Percentiles rank a stretch among this genome's conserved stretches.
These are phyloP conservation scores for Microtus agrestis DNA, from an alignment of 2,797 vertebrate genomes.

Conservation along the genomic window DNA sequence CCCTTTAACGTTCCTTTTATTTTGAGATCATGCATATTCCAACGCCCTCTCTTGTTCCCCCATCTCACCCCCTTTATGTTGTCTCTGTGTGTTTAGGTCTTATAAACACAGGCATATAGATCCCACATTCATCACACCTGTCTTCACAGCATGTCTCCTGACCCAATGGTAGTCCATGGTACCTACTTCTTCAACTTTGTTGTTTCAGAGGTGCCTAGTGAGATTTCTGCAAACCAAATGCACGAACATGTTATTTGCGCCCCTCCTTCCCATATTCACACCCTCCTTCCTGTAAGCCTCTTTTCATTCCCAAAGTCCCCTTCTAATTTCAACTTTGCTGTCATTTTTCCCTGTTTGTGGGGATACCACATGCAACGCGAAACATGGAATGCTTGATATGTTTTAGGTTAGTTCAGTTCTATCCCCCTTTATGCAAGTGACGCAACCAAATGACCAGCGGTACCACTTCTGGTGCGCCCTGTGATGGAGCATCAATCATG, in stretches of 20 bases:
- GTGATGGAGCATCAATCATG: no score
- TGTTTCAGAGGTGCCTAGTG: not conserved
- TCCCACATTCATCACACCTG: not conserved
- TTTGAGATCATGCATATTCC: not conserved
- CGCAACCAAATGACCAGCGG: not conserved
- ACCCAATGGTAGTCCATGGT: no score
- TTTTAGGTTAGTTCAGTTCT: not conserved
- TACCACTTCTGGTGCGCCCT: not conserved
- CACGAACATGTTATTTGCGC: not conserved
- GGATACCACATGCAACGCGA: not conserved
- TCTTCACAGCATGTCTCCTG: not conserved
- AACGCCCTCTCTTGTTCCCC: not conserved
- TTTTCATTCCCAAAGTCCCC: not conserved
- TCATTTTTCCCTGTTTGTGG: not conserved
- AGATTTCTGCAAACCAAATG: not conserved
- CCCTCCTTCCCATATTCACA: not conserved
- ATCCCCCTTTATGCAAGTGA: not conserved
- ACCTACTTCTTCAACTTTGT: not conserved
- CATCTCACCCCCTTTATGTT: not conserved
- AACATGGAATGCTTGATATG: not conserved
- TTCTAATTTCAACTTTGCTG: not conserved
- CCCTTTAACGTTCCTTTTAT: not conserved
- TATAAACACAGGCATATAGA: not conserved
- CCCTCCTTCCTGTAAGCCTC: not conserved
- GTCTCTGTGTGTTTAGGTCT: not conserved